These are phyloP conservation scores for Pterobdella sp. DNA, from an alignment of 2,888 invertebrate species.

Conservation along the genomic window DNA sequence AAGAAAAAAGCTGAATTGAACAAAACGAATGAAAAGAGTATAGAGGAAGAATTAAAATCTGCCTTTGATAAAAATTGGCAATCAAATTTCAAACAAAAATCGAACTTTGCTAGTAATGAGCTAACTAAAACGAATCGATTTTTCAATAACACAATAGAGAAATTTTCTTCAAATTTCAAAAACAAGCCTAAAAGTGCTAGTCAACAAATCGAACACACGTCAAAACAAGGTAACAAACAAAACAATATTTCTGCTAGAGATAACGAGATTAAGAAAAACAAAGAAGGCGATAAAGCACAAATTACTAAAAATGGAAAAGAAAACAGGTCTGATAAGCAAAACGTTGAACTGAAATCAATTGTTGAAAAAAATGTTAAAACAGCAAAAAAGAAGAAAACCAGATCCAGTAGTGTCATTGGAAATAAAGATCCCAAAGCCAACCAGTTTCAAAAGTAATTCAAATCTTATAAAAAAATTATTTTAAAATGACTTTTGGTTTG, in stretches of 20 bases:
- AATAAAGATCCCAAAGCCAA: no score
- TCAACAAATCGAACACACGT: not conserved
- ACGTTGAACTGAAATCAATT: not conserved
- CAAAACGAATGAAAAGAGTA: not conserved
- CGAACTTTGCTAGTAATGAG: not conserved
- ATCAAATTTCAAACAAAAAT: no score
- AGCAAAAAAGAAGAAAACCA: not conserved
- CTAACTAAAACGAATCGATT: not conserved
- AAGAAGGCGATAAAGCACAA: not conserved
- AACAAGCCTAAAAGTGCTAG: not conserved
- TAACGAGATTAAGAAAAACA: not conserved
- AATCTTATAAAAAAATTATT: not conserved
- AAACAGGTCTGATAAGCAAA: no score
- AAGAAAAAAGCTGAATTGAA: not conserved
- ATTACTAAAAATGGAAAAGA: not conserved
- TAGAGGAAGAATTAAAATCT: not conserved
- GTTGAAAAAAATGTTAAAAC: not conserved
- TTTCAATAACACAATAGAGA: not conserved
- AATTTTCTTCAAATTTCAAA: not conserved
- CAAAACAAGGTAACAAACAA: not conserved
- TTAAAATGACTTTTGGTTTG: no score
- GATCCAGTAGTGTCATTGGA: no score
- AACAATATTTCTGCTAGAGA: not conserved
- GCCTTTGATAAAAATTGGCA: no score
- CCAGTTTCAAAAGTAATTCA: not conserved